These are phyloP conservation scores for Torymus texanus DNA, from an alignment of 2,888 invertebrate species.

Conservation along the genomic window DNA sequence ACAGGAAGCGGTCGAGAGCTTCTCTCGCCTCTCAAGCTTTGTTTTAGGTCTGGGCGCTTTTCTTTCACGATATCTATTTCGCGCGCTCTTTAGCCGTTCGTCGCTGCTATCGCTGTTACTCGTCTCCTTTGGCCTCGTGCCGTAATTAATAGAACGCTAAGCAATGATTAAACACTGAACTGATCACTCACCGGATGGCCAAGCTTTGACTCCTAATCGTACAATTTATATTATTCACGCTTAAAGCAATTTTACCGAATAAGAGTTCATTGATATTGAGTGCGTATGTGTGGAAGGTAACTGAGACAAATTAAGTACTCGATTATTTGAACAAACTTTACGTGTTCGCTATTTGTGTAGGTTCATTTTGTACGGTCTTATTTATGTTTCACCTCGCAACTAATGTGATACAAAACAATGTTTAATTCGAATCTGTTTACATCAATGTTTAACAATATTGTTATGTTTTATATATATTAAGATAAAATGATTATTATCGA, in stretches of 20 bases:
- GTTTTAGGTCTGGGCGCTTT: conserved; percentile 47
- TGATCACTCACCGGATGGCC: conserved; percentile 9
- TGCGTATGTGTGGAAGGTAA: not conserved
- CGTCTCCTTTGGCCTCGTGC: not conserved
- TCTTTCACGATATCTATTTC: conserved; percentile 48
- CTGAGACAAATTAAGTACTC: not conserved
- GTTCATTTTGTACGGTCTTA: too few relatives aligned
- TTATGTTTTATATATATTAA: too few relatives aligned
- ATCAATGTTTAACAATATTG: too few relatives aligned
- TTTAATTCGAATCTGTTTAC: too few relatives aligned
- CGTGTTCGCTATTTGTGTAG: too few relatives aligned
- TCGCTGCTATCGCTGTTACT: not conserved
- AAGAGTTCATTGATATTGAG: too few relatives aligned
- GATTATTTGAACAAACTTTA: too few relatives aligned
- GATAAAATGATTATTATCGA: too few relatives aligned
- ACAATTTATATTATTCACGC: conserved; percentile 31
- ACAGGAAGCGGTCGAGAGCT: conserved; percentile 5
- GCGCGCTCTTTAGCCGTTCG: conserved; percentile 18
- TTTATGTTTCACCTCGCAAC: too few relatives aligned
- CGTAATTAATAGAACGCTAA: conserved; percentile 43
- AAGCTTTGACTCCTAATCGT: conserved; percentile 39
- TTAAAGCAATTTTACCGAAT: not conserved
- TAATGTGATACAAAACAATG: too few relatives aligned
- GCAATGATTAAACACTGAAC: conserved; percentile 39
- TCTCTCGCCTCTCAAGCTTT: conserved; percentile 1